Evolutionary conservation across 92 coral and sea anemone genomes (phyloP).

Genomic region (Phenganax marumi): DNA sequence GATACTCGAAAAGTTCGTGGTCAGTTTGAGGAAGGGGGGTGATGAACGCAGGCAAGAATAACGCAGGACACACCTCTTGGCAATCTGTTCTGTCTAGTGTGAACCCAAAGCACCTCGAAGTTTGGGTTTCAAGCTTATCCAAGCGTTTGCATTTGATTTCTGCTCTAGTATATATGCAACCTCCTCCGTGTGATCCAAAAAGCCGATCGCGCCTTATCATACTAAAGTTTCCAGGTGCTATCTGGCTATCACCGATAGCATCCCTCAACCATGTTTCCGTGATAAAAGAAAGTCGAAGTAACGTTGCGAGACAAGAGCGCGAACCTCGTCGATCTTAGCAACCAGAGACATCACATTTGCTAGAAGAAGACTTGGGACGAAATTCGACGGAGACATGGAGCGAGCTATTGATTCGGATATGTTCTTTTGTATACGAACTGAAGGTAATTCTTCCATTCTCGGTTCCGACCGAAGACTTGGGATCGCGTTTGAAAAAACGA

Average conservation of each 20-base stretch:
- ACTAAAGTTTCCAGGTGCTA: slow-evolving; percentile 6
- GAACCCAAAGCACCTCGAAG: slow-evolving; percentile 21
- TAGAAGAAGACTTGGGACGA: slow-evolving; percentile 28
- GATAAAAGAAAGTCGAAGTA: not conserved
- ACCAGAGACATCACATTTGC: slow-evolving; percentile 32
- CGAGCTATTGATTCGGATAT: too few relatives aligned
- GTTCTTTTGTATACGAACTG: too few relatives aligned
- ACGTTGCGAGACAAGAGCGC: slow-evolving; percentile 13
- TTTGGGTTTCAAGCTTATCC: slow-evolving; percentile 6
- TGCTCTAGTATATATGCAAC: slow-evolving; percentile 8
- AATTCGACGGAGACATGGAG: not conserved
- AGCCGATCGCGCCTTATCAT: slow-evolving; percentile 3
- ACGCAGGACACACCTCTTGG: too few relatives aligned
- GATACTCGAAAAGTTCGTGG: too few relatives aligned
- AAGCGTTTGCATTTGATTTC: slow-evolving; percentile 14
- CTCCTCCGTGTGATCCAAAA: slow-evolving; percentile 14
- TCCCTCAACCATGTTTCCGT: slow-evolving; percentile 40
- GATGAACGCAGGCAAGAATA: too few relatives aligned
- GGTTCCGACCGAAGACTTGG: too few relatives aligned
- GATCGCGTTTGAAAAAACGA: too few relatives aligned
- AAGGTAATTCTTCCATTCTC: too few relatives aligned
- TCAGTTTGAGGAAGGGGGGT: too few relatives aligned
- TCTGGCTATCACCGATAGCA: slow-evolving; percentile 14
- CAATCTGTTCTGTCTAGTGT: not conserved
- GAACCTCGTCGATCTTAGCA: slow-evolving; percentile 23